phyloP scores from a whole-genome alignment of 2,888 invertebrate genomes.

The Drosophila cognata region DNA sequence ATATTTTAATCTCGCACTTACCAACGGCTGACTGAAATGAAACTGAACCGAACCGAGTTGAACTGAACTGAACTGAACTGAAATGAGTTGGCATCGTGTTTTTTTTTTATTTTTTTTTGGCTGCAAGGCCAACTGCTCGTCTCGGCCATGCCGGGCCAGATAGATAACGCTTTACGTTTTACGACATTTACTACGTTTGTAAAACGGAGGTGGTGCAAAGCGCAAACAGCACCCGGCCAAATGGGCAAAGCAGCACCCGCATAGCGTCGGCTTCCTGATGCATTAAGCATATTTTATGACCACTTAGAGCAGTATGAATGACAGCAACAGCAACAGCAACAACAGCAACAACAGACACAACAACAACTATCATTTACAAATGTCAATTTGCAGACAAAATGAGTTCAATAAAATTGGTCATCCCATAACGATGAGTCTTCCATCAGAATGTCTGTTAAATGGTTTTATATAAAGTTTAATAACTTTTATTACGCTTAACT shows the following conservation, averaged over 20 bases:
- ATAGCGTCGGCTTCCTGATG: conserved; percentile 74
- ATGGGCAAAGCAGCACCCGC: conserved; percentile 53
- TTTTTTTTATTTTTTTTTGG: conserved; percentile 14
- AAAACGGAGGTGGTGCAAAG: conserved; percentile 21
- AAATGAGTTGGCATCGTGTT: conserved; percentile 37
- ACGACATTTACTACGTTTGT: conserved; percentile 53
- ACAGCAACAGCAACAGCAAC: conserved; percentile 16
- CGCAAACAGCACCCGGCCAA: conserved; percentile 29
- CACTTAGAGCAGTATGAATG: conserved; percentile 63
- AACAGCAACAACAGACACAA: conserved; percentile 22
- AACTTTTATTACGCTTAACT: not conserved
- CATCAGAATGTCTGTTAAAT: not conserved
- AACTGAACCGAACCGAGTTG: conserved; percentile 21
- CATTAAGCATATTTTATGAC: conserved; percentile 80
- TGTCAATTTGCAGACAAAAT: conserved; percentile 17
- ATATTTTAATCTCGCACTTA: conserved; percentile 78
- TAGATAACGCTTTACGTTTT: conserved; percentile 54
- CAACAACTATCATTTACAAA: conserved; percentile 31
- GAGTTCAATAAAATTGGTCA: conserved; percentile 44
- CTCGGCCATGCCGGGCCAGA: conserved; percentile 13
- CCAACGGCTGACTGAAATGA: conserved; percentile 60
- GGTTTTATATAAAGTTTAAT: not conserved
- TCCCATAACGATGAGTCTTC: not conserved
- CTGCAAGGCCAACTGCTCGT: conserved; percentile 39
- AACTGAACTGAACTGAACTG: conserved; percentile 23